Conservation (phyloP, 2,888 invertebrate species). For the Corbicula japonica region DNA sequence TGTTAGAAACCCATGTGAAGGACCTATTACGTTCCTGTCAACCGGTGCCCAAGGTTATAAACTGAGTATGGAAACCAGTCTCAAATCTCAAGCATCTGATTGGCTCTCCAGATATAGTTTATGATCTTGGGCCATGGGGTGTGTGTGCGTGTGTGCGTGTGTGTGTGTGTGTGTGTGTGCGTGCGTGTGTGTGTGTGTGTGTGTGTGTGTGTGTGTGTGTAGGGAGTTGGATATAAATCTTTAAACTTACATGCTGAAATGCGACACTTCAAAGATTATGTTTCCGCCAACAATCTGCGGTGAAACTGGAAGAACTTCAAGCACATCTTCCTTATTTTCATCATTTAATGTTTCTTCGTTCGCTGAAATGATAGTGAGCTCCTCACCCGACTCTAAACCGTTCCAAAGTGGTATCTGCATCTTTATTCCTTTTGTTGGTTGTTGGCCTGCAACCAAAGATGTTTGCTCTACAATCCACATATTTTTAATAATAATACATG, state of each 20-base stretch:
- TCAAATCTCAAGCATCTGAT: too few relatives aligned
- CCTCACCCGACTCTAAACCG: slow-evolving; percentile 26
- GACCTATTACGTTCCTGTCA: too few relatives aligned
- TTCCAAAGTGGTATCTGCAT: slow-evolving; percentile 52
- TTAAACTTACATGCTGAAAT: slow-evolving; percentile 54
- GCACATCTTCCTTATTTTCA: slow-evolving; percentile 2
- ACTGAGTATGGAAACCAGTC: too few relatives aligned
- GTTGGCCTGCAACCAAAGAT: slow-evolving; percentile 31
- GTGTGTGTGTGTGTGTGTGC: too few relatives aligned
- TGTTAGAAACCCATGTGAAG: too few relatives aligned
- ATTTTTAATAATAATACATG: too few relatives aligned
- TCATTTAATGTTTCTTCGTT: slow-evolving; percentile 47
- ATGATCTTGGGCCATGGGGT: too few relatives aligned
- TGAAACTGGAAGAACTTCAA: slow-evolving; percentile 35
- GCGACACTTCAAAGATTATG: slow-evolving; percentile 59
- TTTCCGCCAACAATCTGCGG: slow-evolving; percentile 44
- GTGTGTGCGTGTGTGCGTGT: too few relatives aligned
- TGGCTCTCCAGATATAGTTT: too few relatives aligned
- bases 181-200: too few relatives aligned
- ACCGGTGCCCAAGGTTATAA: too few relatives aligned
- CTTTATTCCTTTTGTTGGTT: slow-evolving; percentile 50
- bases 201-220: too few relatives aligned
- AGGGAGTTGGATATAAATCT: not conserved
- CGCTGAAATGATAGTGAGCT: slow-evolving; percentile 43
- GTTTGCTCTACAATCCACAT: not conserved